These are phyloP conservation scores for Cochlearius cochlearius DNA, from an alignment of 2,113 vertebrate genomes.

Conservation along the genomic window DNA sequence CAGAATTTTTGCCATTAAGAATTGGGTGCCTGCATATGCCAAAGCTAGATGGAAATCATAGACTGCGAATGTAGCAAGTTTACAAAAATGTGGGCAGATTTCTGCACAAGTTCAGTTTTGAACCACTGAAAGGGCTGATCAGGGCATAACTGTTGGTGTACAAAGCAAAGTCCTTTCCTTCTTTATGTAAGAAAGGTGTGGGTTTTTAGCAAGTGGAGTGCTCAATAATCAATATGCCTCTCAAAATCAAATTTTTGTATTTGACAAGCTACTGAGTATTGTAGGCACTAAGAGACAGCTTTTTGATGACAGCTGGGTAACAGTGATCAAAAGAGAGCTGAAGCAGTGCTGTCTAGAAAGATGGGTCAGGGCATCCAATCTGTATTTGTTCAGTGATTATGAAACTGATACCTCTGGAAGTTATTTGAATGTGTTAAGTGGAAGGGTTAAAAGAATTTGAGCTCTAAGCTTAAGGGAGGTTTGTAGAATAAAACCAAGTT, in stretches of 20 bases:
- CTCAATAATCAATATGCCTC: not conserved
- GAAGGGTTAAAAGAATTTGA: not conserved
- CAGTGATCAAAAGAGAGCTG: not conserved
- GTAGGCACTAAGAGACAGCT: not conserved
- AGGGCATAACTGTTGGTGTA: not conserved
- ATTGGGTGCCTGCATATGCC: not conserved
- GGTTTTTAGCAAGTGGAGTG: not conserved
- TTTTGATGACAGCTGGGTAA: not conserved
- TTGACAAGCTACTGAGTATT: not conserved
- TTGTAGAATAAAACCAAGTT: not conserved
- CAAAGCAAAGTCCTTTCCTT: not conserved
- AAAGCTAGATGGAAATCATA: not conserved
- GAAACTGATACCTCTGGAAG: not conserved
- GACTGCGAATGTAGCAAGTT: not conserved
- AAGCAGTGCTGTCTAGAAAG: not conserved
- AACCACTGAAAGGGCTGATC: not conserved
- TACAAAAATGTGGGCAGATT: not conserved
- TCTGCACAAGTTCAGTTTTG: not conserved
- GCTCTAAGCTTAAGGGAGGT: not conserved
- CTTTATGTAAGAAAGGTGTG: not conserved
- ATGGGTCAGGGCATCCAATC: not conserved
- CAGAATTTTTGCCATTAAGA: not conserved
- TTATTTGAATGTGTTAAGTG: not conserved
- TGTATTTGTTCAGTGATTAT: not conserved
- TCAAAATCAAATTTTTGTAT: not conserved